Evolutionary conservation across 2,113 vertebrate species (phyloP).

Genomic region (Benitochromis conjunctus): DNA sequence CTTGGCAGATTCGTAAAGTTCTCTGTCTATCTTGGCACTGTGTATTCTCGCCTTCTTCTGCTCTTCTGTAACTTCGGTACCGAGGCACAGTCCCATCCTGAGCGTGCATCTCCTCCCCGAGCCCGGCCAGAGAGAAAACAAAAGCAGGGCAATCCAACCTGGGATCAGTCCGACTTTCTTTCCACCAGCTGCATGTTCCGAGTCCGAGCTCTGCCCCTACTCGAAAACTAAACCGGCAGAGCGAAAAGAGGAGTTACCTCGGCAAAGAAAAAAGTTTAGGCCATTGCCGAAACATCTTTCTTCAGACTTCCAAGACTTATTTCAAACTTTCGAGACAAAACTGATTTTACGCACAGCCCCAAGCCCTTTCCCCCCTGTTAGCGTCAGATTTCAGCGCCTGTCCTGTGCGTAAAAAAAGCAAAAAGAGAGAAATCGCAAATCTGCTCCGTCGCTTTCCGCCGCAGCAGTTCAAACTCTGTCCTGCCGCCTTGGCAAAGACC

Average conservation of each 20-base stretch:
- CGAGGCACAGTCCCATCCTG: conserved; percentile 77
- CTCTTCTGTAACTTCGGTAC: conserved; percentile 73
- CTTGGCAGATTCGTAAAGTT: conserved; percentile 71
- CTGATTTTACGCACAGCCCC: neutral
- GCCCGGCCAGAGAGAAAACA: neutral
- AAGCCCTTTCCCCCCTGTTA: rapidly evolving
- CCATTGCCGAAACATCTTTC: neutral
- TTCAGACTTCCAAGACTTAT: neutral
- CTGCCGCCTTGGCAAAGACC: conserved; percentile 18
- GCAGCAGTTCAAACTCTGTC: conserved; percentile 31
- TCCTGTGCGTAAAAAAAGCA: neutral
- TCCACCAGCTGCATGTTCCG: neutral
- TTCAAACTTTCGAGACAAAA: neutral
- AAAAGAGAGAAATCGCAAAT: neutral
- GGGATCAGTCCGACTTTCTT: neutral
- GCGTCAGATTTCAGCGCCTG: neutral
- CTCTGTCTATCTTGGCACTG: conserved; percentile 70
- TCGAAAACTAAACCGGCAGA: neutral
- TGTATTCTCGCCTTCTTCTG: conserved; percentile 68
- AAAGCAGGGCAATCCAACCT: neutral
- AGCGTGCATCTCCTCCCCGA: conserved; percentile 53
- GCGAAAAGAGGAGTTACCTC: neutral
- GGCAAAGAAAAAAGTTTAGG: neutral
- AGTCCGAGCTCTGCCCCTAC: neutral
- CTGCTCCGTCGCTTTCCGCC: neutral